These are phyloP conservation scores for Trachemys scripta DNA, from an alignment of 2,113 vertebrate species.

Conservation along the genomic window DNA sequence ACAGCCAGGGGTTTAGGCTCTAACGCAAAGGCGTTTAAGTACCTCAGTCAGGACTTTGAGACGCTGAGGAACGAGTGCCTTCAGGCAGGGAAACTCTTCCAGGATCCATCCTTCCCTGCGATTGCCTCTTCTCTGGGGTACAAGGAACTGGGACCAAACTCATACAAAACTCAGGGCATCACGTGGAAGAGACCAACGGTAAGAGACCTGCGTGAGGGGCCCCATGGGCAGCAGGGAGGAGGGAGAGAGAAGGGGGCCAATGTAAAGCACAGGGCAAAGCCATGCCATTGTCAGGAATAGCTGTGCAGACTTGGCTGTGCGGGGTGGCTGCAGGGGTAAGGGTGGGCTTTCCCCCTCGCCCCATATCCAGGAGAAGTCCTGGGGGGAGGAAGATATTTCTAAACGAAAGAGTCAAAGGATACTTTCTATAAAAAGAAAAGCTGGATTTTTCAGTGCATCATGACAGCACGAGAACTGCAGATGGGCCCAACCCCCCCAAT, in stretches of 20 bases:
- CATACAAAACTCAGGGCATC: constrained; percentile 85
- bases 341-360: not conserved
- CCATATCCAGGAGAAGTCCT: not conserved
- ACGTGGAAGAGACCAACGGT: constrained; percentile 90
- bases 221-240: not conserved
- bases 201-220: constrained; percentile 21
- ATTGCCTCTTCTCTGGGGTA: constrained; percentile 83
- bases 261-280: too few relatives aligned
- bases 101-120: constrained; percentile 85
- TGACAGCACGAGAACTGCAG: not conserved
- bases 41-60: constrained; percentile 86
- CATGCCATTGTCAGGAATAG: not conserved
- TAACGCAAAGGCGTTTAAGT: constrained; percentile 82
- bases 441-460: not conserved
- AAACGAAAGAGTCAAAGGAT: not conserved
- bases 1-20: constrained; percentile 85
- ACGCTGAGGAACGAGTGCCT: constrained; percentile 76
- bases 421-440: not conserved
- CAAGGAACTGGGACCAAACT: constrained; percentile 86
- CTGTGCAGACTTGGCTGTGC: not conserved
- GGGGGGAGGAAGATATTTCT: not conserved
- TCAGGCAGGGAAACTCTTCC: constrained; percentile 81
- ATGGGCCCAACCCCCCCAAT: not conserved
- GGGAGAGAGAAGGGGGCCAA: not conserved
- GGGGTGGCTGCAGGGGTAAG: not conserved